Conservation (phyloP, 92 coral and sea anemone species). For the Chrysogorgia sp. region DNA sequence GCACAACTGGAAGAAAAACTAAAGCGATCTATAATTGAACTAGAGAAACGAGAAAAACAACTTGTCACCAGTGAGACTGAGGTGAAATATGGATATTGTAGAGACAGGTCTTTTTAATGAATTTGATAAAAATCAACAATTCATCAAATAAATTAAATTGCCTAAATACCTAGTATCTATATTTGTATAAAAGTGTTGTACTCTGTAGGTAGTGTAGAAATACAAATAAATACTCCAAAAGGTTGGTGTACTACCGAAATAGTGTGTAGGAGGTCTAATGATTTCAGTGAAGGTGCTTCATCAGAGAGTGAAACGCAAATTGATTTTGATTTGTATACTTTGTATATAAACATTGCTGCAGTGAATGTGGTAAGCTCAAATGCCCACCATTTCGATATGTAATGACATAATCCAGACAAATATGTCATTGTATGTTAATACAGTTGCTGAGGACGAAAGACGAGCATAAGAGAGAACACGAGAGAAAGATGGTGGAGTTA, state of each 20-base stretch:
- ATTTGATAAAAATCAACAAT: not conserved
- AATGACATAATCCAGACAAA: too few species aligned
- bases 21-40: slow-evolving; percentile 77
- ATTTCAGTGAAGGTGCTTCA: too few species aligned
- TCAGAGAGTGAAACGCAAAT: too few species aligned
- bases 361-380: not conserved
- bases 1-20: slow-evolving; percentile 81
- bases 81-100: slow-evolving; percentile 44
- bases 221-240: too few species aligned
- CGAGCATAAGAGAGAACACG: slow-evolving; percentile 83
- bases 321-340: too few species aligned
- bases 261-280: too few species aligned
- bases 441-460: slow-evolving; percentile 77
- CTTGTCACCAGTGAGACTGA: slow-evolving; percentile 71
- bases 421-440: not conserved
- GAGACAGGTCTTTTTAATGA: not conserved
- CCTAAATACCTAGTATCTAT: too few species aligned
- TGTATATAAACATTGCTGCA: not conserved
- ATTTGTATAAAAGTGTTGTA: too few species aligned
- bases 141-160: too few species aligned
- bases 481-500: slow-evolving; percentile 78
- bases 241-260: too few species aligned
- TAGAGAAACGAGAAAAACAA: slow-evolving; percentile 85
- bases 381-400: too few species aligned
- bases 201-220: too few species aligned